Percentiles rank a stretch among this genome's conserved stretches.
Conservation (phyloP, 2,888 invertebrate species). For the Eupsilia transversa region DNA sequence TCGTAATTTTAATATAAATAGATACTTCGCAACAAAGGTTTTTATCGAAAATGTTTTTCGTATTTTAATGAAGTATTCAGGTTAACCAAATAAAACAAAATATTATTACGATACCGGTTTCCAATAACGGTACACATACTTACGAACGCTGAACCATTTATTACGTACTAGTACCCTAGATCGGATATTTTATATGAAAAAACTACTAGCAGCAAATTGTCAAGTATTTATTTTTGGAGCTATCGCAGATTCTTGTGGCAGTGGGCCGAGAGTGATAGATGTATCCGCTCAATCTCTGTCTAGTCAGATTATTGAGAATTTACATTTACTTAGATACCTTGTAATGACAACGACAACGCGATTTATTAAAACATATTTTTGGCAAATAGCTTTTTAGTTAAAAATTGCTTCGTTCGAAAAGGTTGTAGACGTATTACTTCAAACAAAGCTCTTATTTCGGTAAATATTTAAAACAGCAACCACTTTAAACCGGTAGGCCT, state of each 20-base stretch:
- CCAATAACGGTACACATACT: constrained; percentile 17
- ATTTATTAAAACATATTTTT: constrained; percentile 57
- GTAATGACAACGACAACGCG: constrained; percentile 56
- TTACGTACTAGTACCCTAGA: constrained; percentile 21
- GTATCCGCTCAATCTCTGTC: constrained; percentile 82
- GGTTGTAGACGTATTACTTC: constrained; percentile 20
- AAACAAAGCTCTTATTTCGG: constrained; percentile 24
- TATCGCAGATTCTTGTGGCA: constrained; percentile 67
- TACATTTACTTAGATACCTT: constrained; percentile 65
- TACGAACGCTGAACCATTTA: constrained; percentile 21
- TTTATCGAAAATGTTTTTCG: constrained; percentile 1
- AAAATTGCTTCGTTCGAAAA: constrained; percentile 13
- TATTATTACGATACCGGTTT: constrained; percentile 24
- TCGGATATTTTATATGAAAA: constrained; percentile 25
- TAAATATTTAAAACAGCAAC: constrained; percentile 43
- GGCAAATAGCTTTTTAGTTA: constrained; percentile 23
- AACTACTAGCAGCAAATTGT: constrained; percentile 52
- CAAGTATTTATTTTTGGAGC: constrained; percentile 69
- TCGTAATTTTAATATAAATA: background rate
- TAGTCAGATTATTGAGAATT: constrained; percentile 81
- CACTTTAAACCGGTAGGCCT: constrained; percentile 30
- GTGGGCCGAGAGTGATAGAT: constrained; percentile 78
- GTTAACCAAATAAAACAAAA: constrained; percentile 12
- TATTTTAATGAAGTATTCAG: constrained; percentile 4
- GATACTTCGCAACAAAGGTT: background rate